Base-by-base conservation (phyloP, 2,888 invertebrate species). In the Athripsodes cinereus region DNA sequence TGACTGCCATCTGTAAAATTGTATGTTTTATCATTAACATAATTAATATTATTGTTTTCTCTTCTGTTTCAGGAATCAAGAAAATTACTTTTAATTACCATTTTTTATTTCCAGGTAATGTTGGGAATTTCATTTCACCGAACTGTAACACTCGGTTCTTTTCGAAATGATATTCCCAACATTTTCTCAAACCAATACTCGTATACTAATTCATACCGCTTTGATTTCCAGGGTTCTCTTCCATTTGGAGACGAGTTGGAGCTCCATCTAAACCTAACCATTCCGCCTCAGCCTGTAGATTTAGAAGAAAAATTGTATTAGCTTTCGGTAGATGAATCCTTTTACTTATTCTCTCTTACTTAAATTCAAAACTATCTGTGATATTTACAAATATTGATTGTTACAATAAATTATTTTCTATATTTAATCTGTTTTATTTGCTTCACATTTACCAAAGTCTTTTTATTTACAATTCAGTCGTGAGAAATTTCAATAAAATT, bases 241-340 rank as follows among this genome's bases (percentile, higher is more conserved):
- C 78, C 73, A 75, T 75, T 68, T 78, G 79, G 72, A 83, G 77
- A 71, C 83, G 77, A 69, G 82, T 83, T 69, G 83, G 83, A 70
- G 83, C 82, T 72, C 83, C 81, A 74, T 84, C 84, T 71, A 83
- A 79, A 68, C 83, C 83, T 68, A 78, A 75, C 80, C 81, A 81
- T 70, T 81, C 81, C 66, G 79, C 79, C 75, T 81, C 81, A 67
- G 79, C 76, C 81, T 81, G 75, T 70, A 80, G 55, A n/a, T 34
- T 40, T 40, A 55, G 50, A 44, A 22, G 35, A 55, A 16, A 35
- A 16, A 40, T 34, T 50, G 22, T 18, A 50, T 26, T 26, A 26
- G 26, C 10, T 6, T 26, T 26, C 5, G 10, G 5, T 26, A 26
- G 26, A 26, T 26, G 10, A 26, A 26, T 26, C n/a, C n/a, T 48